Percentiles rank a stretch among this genome's conserved stretches.
These are phyloP conservation scores for Psococerastis gibbosa DNA, from an alignment of 2,888 invertebrate species.

Conservation along the genomic window DNA sequence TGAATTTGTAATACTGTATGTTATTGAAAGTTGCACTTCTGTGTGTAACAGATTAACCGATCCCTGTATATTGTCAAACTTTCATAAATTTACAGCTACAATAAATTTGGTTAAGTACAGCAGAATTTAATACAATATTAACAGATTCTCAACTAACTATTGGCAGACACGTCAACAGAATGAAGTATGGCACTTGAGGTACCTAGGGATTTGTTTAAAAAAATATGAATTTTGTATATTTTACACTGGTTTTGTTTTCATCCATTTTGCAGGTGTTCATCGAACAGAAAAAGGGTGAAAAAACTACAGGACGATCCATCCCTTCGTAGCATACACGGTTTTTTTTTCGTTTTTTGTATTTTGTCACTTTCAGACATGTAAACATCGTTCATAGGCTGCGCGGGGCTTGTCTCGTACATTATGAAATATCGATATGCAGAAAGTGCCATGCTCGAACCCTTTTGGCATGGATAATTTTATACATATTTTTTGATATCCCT, in stretches of 20 bases:
- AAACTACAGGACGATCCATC: neutral
- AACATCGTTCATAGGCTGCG: too few species aligned
- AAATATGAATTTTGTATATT: slow-evolving; percentile 6
- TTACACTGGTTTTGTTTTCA: slow-evolving; percentile 10
- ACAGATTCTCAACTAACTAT: too few species aligned
- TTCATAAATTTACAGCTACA: too few species aligned
- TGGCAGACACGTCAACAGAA: too few species aligned
- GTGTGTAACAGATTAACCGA: too few species aligned
- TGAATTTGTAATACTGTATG: too few species aligned
- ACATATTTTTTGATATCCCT: neutral
- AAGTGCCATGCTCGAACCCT: slow-evolving; percentile 9
- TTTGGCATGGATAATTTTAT: neutral
- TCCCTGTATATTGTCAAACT: too few species aligned
- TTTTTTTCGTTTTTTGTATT: neutral
- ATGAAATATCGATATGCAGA: slow-evolving; percentile 4
- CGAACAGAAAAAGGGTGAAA: neutral
- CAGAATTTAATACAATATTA: too few species aligned
- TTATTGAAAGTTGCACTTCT: too few species aligned
- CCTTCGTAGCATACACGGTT: neutral
- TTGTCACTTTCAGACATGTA: neutral
- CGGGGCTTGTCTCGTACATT: too few species aligned
- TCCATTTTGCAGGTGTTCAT: slow-evolving; percentile 8
- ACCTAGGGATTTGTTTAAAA: too few species aligned
- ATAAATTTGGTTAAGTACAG: too few species aligned
- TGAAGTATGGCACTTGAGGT: neutral